Percentiles rank a stretch among this genome's conserved stretches.
These are phyloP conservation scores for Drosophila kepulauana DNA, from an alignment of 1,140 invertebrate genomes.

Conservation along the genomic window DNA sequence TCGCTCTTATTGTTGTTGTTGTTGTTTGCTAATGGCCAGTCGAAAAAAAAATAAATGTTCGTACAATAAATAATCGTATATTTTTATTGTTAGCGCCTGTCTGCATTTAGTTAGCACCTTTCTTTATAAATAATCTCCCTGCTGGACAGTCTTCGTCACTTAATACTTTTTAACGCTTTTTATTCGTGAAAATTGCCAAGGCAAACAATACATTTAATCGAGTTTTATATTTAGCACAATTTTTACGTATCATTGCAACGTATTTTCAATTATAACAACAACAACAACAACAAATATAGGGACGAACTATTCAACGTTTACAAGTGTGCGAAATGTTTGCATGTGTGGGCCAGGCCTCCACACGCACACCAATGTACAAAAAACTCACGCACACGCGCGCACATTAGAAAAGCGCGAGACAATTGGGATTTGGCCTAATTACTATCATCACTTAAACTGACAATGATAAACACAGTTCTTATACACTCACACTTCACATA, in stretches of 20 bases:
- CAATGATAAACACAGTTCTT: constrained; percentile 31
- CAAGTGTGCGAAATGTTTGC: constrained; percentile 28
- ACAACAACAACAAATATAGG: constrained; percentile 15
- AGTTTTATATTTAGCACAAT: constrained; percentile 42
- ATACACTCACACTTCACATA: constrained; percentile 8
- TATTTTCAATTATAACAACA: constrained; percentile 13
- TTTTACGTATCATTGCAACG: constrained; percentile 18
- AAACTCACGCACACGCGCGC: constrained; percentile 6
- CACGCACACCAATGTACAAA: constrained; percentile 15
- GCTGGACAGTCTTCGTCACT: constrained; percentile 7
- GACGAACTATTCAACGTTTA: constrained; percentile 28
- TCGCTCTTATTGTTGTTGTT: constrained; percentile 15
- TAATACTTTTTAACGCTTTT: constrained; percentile 33
- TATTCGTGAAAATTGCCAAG: constrained; percentile 16
- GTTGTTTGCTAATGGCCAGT: constrained; percentile 20
- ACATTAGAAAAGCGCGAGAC: constrained; percentile 44
- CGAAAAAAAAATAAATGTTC: constrained; percentile 39
- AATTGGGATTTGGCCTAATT: constrained; percentile 59
- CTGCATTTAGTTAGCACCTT: constrained; percentile 52
- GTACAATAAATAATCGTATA: constrained; percentile 33
- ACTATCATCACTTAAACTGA: constrained; percentile 16
- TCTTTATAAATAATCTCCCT: constrained; percentile 43
- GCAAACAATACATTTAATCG: constrained; percentile 26
- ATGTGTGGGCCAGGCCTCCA: constrained; percentile 58
- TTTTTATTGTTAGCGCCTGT: constrained; percentile 43